Conservation (phyloP, 2,113 vertebrate species). For the Sclerurus mexicanus region DNA sequence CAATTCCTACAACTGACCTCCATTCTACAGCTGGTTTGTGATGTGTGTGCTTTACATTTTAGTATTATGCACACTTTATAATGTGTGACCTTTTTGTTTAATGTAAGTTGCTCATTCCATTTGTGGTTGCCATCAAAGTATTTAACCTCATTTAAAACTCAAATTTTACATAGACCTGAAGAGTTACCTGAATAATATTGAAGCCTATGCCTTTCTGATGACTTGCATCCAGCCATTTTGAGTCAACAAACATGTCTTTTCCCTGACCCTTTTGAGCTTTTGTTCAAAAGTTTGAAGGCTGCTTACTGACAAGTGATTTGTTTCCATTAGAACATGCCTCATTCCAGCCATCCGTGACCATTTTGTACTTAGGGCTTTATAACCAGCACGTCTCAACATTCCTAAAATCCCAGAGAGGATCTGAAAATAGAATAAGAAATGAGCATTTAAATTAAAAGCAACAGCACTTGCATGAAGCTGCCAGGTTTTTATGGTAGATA, state of each 20-base stretch:
- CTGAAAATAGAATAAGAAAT: slow-evolving; percentile 80
- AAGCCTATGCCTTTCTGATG: not conserved
- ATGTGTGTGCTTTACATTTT: not conserved
- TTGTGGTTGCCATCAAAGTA: slow-evolving; percentile 1
- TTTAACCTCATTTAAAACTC: slow-evolving; percentile 2
- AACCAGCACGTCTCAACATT: slow-evolving; percentile 74
- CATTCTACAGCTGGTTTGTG: not conserved
- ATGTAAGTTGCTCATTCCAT: not conserved
- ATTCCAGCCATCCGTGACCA: slow-evolving; percentile 62
- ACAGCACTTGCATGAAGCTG: slow-evolving; percentile 55
- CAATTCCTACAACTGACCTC: not conserved
- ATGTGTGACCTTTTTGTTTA: slow-evolving; percentile 2
- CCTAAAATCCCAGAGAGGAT: slow-evolving; percentile 75
- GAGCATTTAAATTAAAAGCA: slow-evolving; percentile 76
- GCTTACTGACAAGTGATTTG: slow-evolving; percentile 68
- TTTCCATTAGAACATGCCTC: slow-evolving; percentile 65
- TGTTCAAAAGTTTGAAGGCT: slow-evolving; percentile 58
- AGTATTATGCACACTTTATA: not conserved
- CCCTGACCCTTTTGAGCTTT: slow-evolving; percentile 52
- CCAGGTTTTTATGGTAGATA: slow-evolving; percentile 63
- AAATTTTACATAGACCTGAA: not conserved
- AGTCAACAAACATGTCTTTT: slow-evolving; percentile 46
- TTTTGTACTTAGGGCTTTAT: slow-evolving; percentile 66
- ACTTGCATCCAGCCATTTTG: slow-evolving; percentile 16
- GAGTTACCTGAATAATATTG: not conserved